These are phyloP conservation scores for Halcyon chelicuti DNA, from an alignment of 2,797 vertebrate species.

Conservation along the genomic window DNA sequence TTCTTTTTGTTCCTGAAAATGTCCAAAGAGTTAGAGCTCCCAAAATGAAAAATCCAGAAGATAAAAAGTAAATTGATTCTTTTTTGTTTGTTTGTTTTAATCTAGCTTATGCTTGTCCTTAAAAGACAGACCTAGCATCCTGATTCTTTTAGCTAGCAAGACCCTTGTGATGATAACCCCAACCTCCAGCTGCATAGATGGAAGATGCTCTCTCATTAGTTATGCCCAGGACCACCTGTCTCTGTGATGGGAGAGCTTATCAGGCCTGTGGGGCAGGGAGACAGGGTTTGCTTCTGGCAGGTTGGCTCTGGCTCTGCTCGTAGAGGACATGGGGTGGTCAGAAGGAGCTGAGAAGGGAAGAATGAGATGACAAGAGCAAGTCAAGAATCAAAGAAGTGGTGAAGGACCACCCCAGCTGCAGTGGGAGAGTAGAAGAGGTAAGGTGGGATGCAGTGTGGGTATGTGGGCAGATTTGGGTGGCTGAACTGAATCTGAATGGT, in stretches of 20 bases:
- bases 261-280: fast-evolving
- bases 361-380: background rate
- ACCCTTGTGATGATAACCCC: background rate
- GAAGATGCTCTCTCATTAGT: background rate
- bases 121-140: background rate
- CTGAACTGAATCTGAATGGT: background rate
- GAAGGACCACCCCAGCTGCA: background rate
- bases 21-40: background rate
- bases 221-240: background rate
- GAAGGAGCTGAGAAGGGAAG: background rate
- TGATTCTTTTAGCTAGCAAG: background rate
- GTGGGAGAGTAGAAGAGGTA: background rate
- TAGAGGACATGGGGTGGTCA: background rate
- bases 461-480: background rate
- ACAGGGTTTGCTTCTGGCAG: fast-evolving
- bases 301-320: background rate
- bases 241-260: background rate
- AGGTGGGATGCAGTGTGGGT: background rate
- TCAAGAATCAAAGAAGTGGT: background rate
- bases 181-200: background rate
- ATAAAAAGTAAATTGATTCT: background rate
- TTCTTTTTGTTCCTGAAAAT: background rate
- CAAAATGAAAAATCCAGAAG: background rate
- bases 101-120: background rate
- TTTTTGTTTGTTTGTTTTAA: background rate